Evolutionary conservation across 2,888 invertebrate species (phyloP), one percentile per base, ranked within the genome.

Genomic region (Hydriomena furcata): DNA sequence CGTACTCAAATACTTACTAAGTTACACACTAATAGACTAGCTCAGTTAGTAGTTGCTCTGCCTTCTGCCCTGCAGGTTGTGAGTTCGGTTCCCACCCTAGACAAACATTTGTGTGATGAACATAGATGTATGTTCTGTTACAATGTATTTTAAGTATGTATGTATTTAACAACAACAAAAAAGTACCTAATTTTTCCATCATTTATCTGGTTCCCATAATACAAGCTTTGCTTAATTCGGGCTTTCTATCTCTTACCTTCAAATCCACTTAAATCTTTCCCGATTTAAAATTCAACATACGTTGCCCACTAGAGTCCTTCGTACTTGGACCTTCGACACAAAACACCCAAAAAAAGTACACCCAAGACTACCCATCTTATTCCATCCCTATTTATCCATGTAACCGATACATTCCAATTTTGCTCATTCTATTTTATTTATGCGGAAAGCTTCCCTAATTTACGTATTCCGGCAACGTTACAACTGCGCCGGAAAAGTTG

Each of bases 381-480:
- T 44, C 47, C 52, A 37, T 49, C 48, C 44, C 44, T 53, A 55
- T 41, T 49, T 27, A 48, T 54, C 55, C 47, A 61, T 48, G 56
- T 51, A 59, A 57, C 59, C 59, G 55, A 61, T 61, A 61, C 61
- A 57, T 61, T 57, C 61, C 56, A 57, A 61, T 61, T 61, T 52
- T 30, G 52, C 61, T 54, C 56, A 59, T 58, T 59, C 56, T 61
- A 55, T 53, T 57, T 59, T 61, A 58, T 61, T 61, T 59, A 61
- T 57, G 50, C 43, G 54, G 50, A 49, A 52, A 40, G 42, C 54
- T 30, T 54, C 37, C 59, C 44, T 58, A 58, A 63, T 60, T 58
- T 63, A 60, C 55, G 62, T 63, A 63, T 63, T 63, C 62, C 38
- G 47, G 46, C 53, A 52, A 41, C 55, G 60, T 52, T 54, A 42